phyloP scores from a whole-genome alignment of 2,888 invertebrate genomes.

The Dolichomitus sp. region DNA sequence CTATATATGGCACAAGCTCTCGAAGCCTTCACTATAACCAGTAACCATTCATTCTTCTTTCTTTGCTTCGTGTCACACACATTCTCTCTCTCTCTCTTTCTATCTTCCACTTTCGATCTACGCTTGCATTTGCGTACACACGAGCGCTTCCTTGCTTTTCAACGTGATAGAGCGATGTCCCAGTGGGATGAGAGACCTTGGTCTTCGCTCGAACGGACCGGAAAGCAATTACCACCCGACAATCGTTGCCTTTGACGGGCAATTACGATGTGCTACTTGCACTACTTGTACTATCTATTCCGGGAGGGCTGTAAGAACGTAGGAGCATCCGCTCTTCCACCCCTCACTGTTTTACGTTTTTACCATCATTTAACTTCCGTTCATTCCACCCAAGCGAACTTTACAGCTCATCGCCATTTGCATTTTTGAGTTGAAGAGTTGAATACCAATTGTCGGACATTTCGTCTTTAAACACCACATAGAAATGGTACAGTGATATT shows the following conservation, averaged over 20 bases:
- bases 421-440: background rate
- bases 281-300: conserved; percentile 23
- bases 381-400: background rate
- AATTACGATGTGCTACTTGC: conserved; percentile 38
- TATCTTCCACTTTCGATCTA: background rate
- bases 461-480: background rate
- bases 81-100: background rate
- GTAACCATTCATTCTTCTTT: background rate
- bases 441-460: background rate
- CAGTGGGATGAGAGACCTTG: background rate
- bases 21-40: background rate
- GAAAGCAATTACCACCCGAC: conserved; percentile 58
- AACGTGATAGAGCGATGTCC: conserved; percentile 20
- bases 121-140: conserved; percentile 19
- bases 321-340: conserved; percentile 4
- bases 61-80: background rate
- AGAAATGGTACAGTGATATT: background rate
- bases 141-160: conserved; percentile 16
- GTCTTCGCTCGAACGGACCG: conserved; percentile 37
- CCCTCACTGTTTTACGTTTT: conserved; percentile 6
- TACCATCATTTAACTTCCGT: background rate
- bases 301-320: conserved; percentile 10
- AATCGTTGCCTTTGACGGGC: conserved; percentile 56
- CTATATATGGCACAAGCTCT: too few relatives aligned
- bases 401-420: background rate